Conservation (phyloP, 1,140 invertebrate genomes). For the Aricia agestis region DNA sequence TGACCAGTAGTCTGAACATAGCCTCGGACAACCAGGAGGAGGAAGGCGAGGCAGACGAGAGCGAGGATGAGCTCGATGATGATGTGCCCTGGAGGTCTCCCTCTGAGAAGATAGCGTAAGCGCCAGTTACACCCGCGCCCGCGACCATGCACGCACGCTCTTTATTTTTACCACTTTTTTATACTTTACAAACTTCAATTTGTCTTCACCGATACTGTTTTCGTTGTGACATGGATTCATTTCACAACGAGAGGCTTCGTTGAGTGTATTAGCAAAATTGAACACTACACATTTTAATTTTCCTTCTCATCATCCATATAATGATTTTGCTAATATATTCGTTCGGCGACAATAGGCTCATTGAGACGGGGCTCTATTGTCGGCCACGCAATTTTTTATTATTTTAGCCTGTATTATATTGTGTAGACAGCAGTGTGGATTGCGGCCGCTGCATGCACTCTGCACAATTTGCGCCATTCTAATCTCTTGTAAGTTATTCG, state of each 20-base stretch:
- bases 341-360: constrained; percentile 21
- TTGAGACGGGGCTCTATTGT: background rate
- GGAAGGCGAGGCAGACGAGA: constrained; percentile 85
- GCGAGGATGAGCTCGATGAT: constrained; percentile 91
- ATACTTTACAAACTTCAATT: constrained; percentile 22
- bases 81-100: constrained; percentile 92
- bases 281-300: background rate
- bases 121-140: constrained; percentile 25
- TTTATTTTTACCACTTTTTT: constrained; percentile 32
- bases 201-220: constrained; percentile 9
- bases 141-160: constrained; percentile 56
- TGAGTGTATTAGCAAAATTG: constrained; percentile 26
- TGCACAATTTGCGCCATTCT: constrained; percentile 55
- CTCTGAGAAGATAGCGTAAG: constrained; percentile 93
- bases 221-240: background rate
- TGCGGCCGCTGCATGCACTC: constrained; percentile 55
- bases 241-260: background rate
- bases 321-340: constrained; percentile 26
- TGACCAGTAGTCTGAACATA: constrained; percentile 86
- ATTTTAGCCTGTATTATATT: constrained; percentile 61
- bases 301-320: background rate
- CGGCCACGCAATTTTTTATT: constrained; percentile 33
- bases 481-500: constrained; percentile 45
- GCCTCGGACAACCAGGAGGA: constrained; percentile 83
- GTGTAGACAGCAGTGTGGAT: constrained; percentile 58